These are phyloP conservation scores for Condylura cristata DNA, from an alignment of 2,113 vertebrate species.

Conservation along the genomic window DNA sequence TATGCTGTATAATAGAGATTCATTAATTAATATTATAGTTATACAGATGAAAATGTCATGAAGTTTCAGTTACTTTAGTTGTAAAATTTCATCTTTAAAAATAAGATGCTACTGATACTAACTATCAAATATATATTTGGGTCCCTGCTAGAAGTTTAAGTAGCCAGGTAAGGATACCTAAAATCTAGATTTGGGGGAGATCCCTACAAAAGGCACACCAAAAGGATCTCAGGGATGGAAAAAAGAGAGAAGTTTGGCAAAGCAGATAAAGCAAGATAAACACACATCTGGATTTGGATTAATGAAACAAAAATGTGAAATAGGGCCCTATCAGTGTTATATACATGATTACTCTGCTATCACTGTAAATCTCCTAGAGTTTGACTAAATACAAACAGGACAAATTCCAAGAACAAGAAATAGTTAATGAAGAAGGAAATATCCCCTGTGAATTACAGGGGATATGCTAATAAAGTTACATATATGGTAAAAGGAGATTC, in stretches of 20 bases:
- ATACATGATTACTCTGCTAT: no score
- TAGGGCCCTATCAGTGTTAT: no score
- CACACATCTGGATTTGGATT: neutral
- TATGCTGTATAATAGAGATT: neutral
- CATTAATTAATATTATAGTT: neutral
- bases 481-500: neutral
- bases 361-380: neutral
- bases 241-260: neutral
- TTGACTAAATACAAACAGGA: neutral
- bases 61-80: neutral
- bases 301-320: neutral
- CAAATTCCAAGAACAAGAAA: neutral
- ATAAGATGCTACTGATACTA: neutral
- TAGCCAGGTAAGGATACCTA: neutral
- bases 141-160: neutral
- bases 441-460: neutral
- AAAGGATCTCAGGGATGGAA: fast-evolving
- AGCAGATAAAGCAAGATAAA: neutral
- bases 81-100: neutral
- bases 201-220: neutral
- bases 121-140: neutral
- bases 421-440: neutral
- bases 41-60: neutral
- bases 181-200: neutral
- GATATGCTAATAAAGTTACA: neutral